Conservation (phyloP, 1,140 invertebrate genomes). For the Aphelenchoides fujianensis region DNA sequence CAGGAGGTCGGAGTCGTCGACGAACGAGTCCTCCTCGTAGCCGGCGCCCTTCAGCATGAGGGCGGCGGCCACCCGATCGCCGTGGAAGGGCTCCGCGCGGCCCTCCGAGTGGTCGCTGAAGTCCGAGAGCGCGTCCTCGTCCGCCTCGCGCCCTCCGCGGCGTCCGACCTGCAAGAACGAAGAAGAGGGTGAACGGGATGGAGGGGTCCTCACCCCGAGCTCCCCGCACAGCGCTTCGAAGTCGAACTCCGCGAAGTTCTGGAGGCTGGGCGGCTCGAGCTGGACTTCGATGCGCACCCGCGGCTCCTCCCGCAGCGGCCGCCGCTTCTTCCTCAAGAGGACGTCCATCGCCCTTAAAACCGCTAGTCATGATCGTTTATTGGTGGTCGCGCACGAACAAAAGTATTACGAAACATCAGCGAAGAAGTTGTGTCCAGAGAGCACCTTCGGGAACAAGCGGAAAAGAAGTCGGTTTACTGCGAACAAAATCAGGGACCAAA, state of each 20-base stretch:
- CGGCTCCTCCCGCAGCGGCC: background rate
- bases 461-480: too few species aligned
- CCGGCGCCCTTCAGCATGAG: conserved; percentile 33
- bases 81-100: background rate
- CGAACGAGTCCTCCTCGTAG: conserved; percentile 53
- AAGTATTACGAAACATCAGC: background rate
- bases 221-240: background rate
- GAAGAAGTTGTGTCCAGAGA: background rate
- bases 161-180: too few species aligned
- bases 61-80: background rate
- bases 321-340: background rate
- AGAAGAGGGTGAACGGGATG: too few species aligned
- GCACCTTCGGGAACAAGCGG: too few species aligned
- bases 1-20: conserved; percentile 43
- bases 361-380: too few species aligned
- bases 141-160: too few species aligned
- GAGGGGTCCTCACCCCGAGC: too few species aligned
- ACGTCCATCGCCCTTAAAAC: background rate
- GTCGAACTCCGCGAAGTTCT: background rate
- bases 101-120: background rate
- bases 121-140: background rate
- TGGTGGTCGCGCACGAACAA: background rate
- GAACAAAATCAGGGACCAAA: too few species aligned
- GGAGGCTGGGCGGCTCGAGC: background rate
- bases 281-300: background rate